Conservation (phyloP, 1,140 invertebrate species). For the Bombyx mandarina region DNA sequence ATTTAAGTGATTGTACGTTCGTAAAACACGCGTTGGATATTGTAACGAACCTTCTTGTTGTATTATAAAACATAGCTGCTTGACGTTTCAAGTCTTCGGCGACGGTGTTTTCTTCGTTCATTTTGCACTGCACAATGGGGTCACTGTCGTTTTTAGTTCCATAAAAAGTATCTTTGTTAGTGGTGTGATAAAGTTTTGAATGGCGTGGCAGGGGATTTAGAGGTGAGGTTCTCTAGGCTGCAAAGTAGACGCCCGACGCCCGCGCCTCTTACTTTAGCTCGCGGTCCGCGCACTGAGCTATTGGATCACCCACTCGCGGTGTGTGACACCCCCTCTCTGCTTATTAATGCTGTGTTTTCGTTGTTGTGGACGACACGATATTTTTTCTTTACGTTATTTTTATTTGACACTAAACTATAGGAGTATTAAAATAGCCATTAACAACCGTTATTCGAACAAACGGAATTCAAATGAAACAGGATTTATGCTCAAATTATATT, state of each 20-base stretch:
- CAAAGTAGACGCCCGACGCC: slow-evolving; percentile 45
- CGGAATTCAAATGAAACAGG: too few relatives aligned
- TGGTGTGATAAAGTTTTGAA: slow-evolving; percentile 14
- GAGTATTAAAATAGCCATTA: too few relatives aligned
- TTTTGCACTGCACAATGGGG: slow-evolving; percentile 28
- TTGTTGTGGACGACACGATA: slow-evolving; percentile 14
- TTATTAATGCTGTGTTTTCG: slow-evolving; percentile 14
- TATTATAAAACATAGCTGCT: slow-evolving; percentile 59
- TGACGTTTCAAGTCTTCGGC: slow-evolving; percentile 55
- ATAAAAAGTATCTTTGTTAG: slow-evolving; percentile 13
- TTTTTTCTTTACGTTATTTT: not conserved
- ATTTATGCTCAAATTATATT: too few relatives aligned
- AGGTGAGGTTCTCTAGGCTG: slow-evolving; percentile 27
- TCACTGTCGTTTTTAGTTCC: slow-evolving; percentile 17
- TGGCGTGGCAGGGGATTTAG: slow-evolving; percentile 13
- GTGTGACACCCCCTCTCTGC: slow-evolving; percentile 27
- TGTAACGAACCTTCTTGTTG: slow-evolving; percentile 50
- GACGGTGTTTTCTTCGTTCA: slow-evolving; percentile 52
- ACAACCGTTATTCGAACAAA: too few relatives aligned
- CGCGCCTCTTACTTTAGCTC: slow-evolving; percentile 45
- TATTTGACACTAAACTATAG: too few relatives aligned
- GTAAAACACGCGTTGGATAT: too few relatives aligned
- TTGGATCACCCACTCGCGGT: slow-evolving; percentile 34
- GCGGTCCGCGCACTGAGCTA: slow-evolving; percentile 27
- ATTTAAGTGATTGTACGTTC: too few relatives aligned